These are phyloP conservation scores for Muntiacus muntjak DNA, from an alignment of 2,113 vertebrate species.

Conservation along the genomic window DNA sequence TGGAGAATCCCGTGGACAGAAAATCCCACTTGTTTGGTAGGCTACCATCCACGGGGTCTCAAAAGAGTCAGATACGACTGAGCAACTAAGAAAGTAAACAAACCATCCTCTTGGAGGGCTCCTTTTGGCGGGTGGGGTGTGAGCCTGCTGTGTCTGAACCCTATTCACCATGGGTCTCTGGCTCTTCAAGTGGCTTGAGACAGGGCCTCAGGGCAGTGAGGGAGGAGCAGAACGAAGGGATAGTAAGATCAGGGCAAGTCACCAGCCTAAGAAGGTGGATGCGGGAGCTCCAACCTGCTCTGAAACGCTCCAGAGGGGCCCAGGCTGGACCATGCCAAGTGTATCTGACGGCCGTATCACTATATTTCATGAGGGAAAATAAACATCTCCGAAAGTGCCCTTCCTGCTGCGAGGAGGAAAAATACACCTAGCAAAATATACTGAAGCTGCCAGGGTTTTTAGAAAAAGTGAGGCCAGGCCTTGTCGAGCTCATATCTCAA, in stretches of 20 bases:
- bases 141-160: background rate
- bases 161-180: background rate
- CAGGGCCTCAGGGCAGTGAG: background rate
- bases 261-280: background rate
- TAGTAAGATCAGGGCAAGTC: background rate
- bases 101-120: background rate
- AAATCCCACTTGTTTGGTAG: background rate
- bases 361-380: background rate
- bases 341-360: accelerated
- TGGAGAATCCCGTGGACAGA: background rate
- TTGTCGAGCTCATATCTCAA: background rate
- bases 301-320: background rate
- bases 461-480: background rate
- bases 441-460: background rate
- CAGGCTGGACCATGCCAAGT: background rate
- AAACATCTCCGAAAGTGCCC: background rate
- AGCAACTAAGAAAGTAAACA: background rate
- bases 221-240: background rate
- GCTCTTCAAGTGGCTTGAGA: background rate
- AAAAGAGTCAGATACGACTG: background rate
- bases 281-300: background rate
- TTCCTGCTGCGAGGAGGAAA: background rate
- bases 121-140: background rate
- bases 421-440: background rate
- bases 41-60: background rate